phyloP scores from a whole-genome alignment of 1,140 invertebrate genomes.

The Nylanderia fulva region DNA sequence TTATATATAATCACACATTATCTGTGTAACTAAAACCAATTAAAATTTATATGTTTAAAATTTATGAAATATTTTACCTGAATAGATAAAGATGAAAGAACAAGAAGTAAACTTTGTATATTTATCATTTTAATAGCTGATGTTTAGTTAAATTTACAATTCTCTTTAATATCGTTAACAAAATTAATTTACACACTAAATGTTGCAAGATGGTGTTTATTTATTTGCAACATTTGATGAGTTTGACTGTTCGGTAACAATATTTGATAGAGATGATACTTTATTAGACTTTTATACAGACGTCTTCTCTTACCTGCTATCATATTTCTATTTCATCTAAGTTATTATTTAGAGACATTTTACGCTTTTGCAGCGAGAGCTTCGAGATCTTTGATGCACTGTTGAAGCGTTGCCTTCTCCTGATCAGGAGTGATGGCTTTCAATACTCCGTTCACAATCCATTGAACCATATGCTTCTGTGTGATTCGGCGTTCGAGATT shows the following conservation, averaged over 20 bases:
- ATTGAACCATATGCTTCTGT: constrained; percentile 97
- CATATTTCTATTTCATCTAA: constrained; percentile 55
- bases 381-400: constrained; percentile 95
- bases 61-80: neutral
- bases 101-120: neutral
- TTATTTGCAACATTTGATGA: constrained; percentile 9
- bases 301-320: neutral
- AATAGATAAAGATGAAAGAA: neutral
- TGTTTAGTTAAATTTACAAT: neutral
- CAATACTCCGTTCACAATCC: constrained; percentile 94
- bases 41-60: no score
- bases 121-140: neutral
- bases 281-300: neutral
- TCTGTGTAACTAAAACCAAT: no score
- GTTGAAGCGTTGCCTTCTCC: constrained; percentile 95
- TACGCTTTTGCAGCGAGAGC: constrained; percentile 88
- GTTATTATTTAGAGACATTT: constrained; percentile 58
- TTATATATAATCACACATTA: no score
- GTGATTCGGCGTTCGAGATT: constrained; percentile 92
- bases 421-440: constrained; percentile 96
- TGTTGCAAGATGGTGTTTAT: constrained; percentile 31
- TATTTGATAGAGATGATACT: neutral
- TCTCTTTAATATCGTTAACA: neutral
- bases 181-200: constrained; percentile 5
- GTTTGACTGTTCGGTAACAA: neutral